phyloP scores from a whole-genome alignment of 2,797 vertebrate species.

The Mus spretus region DNA sequence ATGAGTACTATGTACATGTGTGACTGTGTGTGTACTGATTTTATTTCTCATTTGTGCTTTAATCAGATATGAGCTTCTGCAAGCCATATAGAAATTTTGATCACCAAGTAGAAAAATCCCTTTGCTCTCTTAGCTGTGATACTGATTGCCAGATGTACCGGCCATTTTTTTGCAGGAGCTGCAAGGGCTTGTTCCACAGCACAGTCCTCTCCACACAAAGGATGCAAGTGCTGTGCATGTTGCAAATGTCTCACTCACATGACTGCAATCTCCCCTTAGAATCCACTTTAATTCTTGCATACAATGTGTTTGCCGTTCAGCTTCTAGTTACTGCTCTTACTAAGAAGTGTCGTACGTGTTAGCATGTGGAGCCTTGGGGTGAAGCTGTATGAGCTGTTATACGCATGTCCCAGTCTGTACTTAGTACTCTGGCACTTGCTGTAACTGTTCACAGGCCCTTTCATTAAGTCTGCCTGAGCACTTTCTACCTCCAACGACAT shows the following conservation, averaged over 20 bases:
- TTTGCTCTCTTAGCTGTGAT: neutral
- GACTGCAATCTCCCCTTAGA: neutral
- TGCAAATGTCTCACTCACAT: neutral
- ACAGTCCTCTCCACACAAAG: neutral
- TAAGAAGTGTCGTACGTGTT: neutral
- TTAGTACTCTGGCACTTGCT: neutral
- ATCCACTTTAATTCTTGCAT: neutral
- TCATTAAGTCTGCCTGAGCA: neutral
- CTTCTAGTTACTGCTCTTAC: neutral
- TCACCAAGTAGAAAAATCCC: neutral
- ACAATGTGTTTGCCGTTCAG: neutral
- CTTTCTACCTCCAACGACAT: constrained; percentile 8
- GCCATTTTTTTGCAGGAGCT: neutral
- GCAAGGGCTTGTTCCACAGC: neutral
- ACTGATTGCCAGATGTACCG: neutral
- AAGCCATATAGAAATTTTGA: neutral
- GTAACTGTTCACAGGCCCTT: neutral
- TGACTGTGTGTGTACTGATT: neutral
- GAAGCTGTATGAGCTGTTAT: neutral
- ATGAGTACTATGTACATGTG: neutral
- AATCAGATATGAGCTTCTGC: neutral
- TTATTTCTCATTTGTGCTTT: neutral
- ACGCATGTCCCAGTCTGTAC: neutral
- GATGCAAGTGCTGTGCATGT: neutral
- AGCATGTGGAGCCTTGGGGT: neutral